These are phyloP conservation scores for Neuroterus valhalla DNA, from an alignment of 1,140 invertebrate genomes.

Conservation along the genomic window DNA sequence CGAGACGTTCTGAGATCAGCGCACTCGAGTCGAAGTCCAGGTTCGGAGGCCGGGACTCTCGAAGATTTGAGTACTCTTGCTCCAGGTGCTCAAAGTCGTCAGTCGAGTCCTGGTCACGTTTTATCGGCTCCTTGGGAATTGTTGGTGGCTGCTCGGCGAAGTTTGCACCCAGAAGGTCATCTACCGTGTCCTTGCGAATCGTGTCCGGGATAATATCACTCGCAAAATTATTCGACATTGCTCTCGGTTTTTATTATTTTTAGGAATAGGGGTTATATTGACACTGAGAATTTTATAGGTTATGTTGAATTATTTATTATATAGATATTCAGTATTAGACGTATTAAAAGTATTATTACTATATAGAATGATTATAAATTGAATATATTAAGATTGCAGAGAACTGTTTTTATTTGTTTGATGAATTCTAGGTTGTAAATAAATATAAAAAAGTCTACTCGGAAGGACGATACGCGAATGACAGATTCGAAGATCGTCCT, in stretches of 20 bases:
- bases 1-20: slow-evolving; percentile 47
- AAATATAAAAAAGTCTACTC: not conserved
- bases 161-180: slow-evolving; percentile 42
- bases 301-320: too few relatives aligned
- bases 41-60: slow-evolving; percentile 36
- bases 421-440: not conserved
- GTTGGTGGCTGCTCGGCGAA: slow-evolving; percentile 40
- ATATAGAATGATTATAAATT: not conserved
- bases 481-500: not conserved
- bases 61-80: slow-evolving; percentile 67
- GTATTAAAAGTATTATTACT: not conserved
- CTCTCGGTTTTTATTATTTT: not conserved
- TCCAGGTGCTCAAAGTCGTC: slow-evolving; percentile 84
- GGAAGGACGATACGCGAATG: slow-evolving; percentile 7
- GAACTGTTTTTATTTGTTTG: not conserved
- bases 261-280: too few relatives aligned
- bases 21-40: slow-evolving; percentile 50
- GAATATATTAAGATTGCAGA: not conserved
- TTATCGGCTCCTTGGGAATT: slow-evolving; percentile 24
- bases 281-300: too few relatives aligned
- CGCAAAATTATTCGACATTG: slow-evolving; percentile 10
- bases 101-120: slow-evolving; percentile 77
- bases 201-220: not conserved
- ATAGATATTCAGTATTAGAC: too few relatives aligned
- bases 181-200: slow-evolving; percentile 16